A percentile compares a stretch with the other conserved stretches of the same genome.
These are phyloP conservation scores for Rattus norvegicus DNA, from an alignment of 2,113 vertebrate species.

Conservation along the genomic window GRCr8 NC_086033.1:15733001-15733500, in stretches of 20 bases:
- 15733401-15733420: no score
- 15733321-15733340: background rate
- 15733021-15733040: background rate
- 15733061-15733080: background rate
- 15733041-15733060: background rate
- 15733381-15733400: background rate
- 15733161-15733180: background rate
- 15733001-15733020: background rate
- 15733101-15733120: constrained; percentile 36
- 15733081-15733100: constrained; percentile 46
- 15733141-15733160: background rate
- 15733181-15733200: background rate
- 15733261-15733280: no score
- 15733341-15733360: background rate
- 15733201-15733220: background rate
- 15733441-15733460: no score
- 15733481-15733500: no score
- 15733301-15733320: background rate
- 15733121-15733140: constrained; percentile 3
- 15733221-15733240: no score
- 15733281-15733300: background rate
- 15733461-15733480: no score
- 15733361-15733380: background rate
- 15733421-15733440: no score
- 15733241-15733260: no score